Conservation (phyloP, 1,140 invertebrate species). For the Episyrphus balteatus region DNA sequence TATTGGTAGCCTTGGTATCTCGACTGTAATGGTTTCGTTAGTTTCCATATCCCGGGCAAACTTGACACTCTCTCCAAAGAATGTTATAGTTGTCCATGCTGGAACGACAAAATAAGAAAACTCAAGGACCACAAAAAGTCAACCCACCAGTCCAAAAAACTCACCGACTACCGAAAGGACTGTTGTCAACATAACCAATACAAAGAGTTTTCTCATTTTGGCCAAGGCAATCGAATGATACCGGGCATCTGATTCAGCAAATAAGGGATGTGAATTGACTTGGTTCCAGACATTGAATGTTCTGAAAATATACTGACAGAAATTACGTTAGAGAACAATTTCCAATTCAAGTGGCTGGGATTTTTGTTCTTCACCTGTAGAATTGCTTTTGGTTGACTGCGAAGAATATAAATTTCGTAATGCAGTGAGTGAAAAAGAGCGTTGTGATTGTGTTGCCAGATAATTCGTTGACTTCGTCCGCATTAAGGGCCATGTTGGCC, state of each 20-base stretch:
- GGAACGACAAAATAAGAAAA: not conserved
- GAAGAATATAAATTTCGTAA: conserved; percentile 64
- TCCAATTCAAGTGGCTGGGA: not conserved
- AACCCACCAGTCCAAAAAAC: conserved; percentile 4
- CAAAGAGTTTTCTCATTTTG: conserved; percentile 63
- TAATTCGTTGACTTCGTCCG: conserved; percentile 66
- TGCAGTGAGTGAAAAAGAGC: conserved; percentile 64
- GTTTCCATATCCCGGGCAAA: conserved; percentile 55
- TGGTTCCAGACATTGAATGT: conserved; percentile 68
- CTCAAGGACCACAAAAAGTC: not conserved
- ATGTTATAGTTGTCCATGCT: conserved; percentile 64
- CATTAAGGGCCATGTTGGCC: conserved; percentile 55
- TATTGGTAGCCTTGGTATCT: conserved; percentile 59
- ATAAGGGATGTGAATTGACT: conserved; percentile 68
- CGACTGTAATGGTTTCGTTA: conserved; percentile 55
- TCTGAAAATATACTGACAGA: conserved; percentile 25
- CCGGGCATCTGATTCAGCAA: conserved; percentile 66
- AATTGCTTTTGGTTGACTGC: conserved; percentile 60
- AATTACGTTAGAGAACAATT: not conserved
- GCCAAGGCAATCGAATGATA: conserved; percentile 61
- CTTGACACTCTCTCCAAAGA: conserved; percentile 61
- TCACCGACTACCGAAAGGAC: conserved; percentile 46
- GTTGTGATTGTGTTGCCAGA: conserved; percentile 72
- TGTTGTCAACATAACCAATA: conserved; percentile 51
- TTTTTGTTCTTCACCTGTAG: conserved; percentile 45